Evolutionary conservation across 2,888 invertebrate species (phyloP), one percentile per base, ranked within the genome.

Genomic region (Archips xylosteana): DNA sequence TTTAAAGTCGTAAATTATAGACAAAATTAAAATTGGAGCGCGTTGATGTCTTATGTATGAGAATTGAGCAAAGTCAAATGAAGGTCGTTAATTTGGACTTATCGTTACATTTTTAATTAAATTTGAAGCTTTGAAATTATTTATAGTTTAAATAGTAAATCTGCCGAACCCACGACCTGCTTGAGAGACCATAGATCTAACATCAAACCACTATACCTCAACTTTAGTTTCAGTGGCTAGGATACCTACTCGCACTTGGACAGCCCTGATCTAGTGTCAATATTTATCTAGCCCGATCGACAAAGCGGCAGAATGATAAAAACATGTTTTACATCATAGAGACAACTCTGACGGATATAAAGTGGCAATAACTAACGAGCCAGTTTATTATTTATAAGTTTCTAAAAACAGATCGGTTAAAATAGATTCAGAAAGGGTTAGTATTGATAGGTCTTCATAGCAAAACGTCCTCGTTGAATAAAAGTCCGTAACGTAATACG

Each of bases 301-400:
- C 39, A 60, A 13, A 13, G 36, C 39, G 60, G 39, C 60, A 60
- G 60, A 36, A 60, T 60, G 60, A 60, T 60, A 60, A 60, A 39
- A 60, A 36, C 39, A 60, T 39, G 60, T 60, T 60, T 36, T 60
- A 36, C 60, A 39, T 60, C 60, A 36, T 8, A 60, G n/a, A 9
- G 34, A n/a, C 23, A 60, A 39, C 60, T 9, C 36, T 8, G 39
- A 60, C n/a, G 23, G 34, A 36, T 36, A 60, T 13, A 36, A 39
- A 57, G 10, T 57, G 60, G 39, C 60, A 60, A 60, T 60, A 60
- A 60, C 60, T 60, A 36, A 39, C 60, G 60, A 60, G n/a, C 3
- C 32, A n/a, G 12, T 57, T 23, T 32, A 12, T 5, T 54, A 57
- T 57, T 57, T 57, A 57, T 57, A 32, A 57, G 12, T 10, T 2